phyloP scores from a whole-genome alignment of 2,797 vertebrate genomes.

The Rousettus madagascariensis region DNA sequence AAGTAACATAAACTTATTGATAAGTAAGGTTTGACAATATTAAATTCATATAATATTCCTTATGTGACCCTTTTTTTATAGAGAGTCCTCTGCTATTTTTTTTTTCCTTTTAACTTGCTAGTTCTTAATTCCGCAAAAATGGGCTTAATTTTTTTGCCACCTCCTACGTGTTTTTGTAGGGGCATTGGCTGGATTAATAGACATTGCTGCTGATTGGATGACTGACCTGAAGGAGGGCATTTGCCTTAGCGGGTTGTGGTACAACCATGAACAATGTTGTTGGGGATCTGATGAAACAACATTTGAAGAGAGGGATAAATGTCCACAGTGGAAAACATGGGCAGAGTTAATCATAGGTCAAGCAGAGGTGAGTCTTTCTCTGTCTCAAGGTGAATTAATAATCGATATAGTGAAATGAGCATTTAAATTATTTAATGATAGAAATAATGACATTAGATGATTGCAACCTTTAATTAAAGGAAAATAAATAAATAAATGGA shows the following conservation, averaged over 20 bases:
- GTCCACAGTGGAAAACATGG: conserved; percentile 99
- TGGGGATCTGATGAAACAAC: conserved; percentile 98
- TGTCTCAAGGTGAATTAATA: neutral
- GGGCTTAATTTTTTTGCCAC: neutral
- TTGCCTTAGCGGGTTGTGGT: conserved; percentile 97
- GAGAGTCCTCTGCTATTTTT: neutral
- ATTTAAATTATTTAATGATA: conserved; percentile 28
- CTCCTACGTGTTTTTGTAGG: conserved; percentile 83
- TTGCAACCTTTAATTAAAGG: neutral
- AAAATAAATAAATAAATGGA: neutral
- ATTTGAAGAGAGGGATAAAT: conserved; percentile 98
- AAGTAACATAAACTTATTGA: neutral
- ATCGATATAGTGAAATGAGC: neutral
- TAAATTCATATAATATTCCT: neutral
- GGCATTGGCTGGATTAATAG: conserved; percentile 97
- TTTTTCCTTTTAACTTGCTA: neutral
- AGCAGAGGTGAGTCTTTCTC: conserved; percentile 90
- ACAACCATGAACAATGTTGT: conserved; percentile 99
- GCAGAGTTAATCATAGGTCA: conserved; percentile 98
- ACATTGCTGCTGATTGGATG: conserved; percentile 99
- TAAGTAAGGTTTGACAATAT: conserved; percentile 1
- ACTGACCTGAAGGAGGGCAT: conserved; percentile 98
- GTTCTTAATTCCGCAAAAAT: neutral
- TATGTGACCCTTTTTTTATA: neutral
- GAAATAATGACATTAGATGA: neutral